Percentiles rank a stretch among this genome's conserved stretches.
phyloP scores from a whole-genome alignment of 2,888 invertebrate species.

The Hemicrepidius hirtus region DNA sequence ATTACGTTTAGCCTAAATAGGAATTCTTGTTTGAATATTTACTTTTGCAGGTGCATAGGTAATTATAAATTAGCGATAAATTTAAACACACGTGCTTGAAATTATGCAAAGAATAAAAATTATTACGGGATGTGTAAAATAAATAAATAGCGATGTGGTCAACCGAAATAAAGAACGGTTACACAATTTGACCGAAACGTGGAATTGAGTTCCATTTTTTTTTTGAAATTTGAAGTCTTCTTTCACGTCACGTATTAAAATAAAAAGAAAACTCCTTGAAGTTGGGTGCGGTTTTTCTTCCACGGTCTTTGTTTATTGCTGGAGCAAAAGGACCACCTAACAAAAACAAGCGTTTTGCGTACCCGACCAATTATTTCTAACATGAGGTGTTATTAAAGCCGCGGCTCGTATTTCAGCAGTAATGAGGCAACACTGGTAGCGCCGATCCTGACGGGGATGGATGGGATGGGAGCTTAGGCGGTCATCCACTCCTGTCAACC shows the following conservation, averaged over 20 bases:
- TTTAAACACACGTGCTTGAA: background rate
- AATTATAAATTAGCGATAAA: conserved; percentile 8
- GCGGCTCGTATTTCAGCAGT: conserved; percentile 69
- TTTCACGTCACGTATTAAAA: conserved; percentile 35
- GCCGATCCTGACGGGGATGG: conserved; percentile 64
- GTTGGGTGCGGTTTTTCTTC: conserved; percentile 28
- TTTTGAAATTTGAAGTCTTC: too few relatives aligned
- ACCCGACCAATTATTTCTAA: conserved; percentile 69
- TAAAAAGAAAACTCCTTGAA: conserved; percentile 26
- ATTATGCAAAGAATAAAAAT: conserved; percentile 3
- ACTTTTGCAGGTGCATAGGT: conserved; percentile 3
- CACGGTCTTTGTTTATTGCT: conserved; percentile 40
- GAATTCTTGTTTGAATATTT: too few relatives aligned
- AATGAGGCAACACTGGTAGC: conserved; percentile 70
- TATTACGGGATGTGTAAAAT: background rate
- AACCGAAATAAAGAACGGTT: too few relatives aligned
- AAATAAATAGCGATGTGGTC: background rate
- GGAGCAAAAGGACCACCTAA: conserved; percentile 64
- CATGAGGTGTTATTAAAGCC: conserved; percentile 69
- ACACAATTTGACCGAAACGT: too few relatives aligned
- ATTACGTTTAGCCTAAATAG: too few relatives aligned
- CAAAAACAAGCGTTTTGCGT: conserved; percentile 69
- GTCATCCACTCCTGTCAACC: conserved; percentile 58
- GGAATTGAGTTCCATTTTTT: too few relatives aligned
- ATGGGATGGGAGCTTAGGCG: conserved; percentile 57